Evolutionary conservation across 2,888 invertebrate genomes (phyloP).

Genomic region (Biston betularia): DNA sequence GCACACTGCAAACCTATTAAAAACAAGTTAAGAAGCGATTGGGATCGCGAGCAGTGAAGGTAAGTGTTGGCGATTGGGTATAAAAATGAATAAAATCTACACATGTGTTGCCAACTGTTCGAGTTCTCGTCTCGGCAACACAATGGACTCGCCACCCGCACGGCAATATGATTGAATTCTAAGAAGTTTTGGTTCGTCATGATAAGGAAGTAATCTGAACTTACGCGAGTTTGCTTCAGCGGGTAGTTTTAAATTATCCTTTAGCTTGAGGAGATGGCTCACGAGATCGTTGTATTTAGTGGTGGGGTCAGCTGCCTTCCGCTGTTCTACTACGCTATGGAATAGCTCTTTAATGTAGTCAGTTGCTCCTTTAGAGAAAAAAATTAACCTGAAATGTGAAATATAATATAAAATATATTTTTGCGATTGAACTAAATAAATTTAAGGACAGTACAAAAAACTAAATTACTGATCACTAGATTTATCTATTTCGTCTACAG

Average conservation of each 20-base stretch:
- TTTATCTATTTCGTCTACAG: no score
- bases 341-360: conserved; percentile 68
- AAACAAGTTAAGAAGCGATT: no score
- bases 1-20: no score
- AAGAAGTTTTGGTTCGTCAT: neutral
- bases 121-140: no score
- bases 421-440: no score
- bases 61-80: no score
- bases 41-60: no score
- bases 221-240: conserved; percentile 58
- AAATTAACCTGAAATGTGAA: conserved; percentile 59
- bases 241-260: conserved; percentile 67
- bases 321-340: conserved; percentile 60
- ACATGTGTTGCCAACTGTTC: no score
- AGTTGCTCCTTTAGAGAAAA: conserved; percentile 67
- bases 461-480: no score
- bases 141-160: no score
- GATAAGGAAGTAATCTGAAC: conserved; percentile 28
- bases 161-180: no score
- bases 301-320: conserved; percentile 50
- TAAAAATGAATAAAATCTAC: no score
- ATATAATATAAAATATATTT: neutral
- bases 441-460: neutral
- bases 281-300: conserved; percentile 65
- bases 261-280: conserved; percentile 67